Base-by-base conservation (phyloP, 2,888 invertebrate species). In the Druceiella hillmani region DNA sequence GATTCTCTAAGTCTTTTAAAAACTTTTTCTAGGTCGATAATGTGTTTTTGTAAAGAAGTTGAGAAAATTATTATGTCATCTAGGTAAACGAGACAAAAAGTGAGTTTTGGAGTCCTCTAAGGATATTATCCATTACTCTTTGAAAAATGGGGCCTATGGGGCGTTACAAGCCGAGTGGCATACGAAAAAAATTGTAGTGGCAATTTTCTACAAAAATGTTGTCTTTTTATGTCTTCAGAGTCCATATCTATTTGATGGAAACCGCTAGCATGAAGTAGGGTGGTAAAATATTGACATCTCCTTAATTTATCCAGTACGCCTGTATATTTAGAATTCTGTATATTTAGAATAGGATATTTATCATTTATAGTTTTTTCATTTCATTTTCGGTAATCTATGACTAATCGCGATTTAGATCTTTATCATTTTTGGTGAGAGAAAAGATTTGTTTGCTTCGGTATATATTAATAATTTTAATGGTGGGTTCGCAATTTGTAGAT, bases 61-160 rank as follows among this genome's bases (percentile, higher is more conserved):
- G 36, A 35, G 33, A 36, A 52, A 12, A 52, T 27, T n/a, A 55
- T 27, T 3, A 52, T 47, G 25, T 54, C 54, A 36, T 56, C 55
- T 10, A 52, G 27, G 41, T 53, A 56, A 1, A 48, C 48, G 13
- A 50, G 45, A 17, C 46, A 47, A 29, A 27, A 38, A 1, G 42
- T 12, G n/a, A n/a, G 4, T 40, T 46, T 10, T 39, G 26, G 28
- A 52, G 46, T 46, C 30, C 47, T 10, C 41, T 33, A 4, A 61
- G 36, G 2, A 54, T 46, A 22, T 47, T 44, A 38, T 56, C 50
- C 47, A 58, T 58, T 6, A 52, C 27, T 3, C 59, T 13, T 42
- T 56, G 56, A 41, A 61, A 61, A 1, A 55, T 56, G 1, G n/a
- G n/a, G n/a, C 47, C 45, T 2, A 57, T 56, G 1, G 52, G 47